A percentile compares a stretch with the other conserved stretches of the same genome.
These are phyloP conservation scores for Andrena trimmerana DNA, from an alignment of 2,888 invertebrate genomes.

Conservation along the genomic window DNA sequence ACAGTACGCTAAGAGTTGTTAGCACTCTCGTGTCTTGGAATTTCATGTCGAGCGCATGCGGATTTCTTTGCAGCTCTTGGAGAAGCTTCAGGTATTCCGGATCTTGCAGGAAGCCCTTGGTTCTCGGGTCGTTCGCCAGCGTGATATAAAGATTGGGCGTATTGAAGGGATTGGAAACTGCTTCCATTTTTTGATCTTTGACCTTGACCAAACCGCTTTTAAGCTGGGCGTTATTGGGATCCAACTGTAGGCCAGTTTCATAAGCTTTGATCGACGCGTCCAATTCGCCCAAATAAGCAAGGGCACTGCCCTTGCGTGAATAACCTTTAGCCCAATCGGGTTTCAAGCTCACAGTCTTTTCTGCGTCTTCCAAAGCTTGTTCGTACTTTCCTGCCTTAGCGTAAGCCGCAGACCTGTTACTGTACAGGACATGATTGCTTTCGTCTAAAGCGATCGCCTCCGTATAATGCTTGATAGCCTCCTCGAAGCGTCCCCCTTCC, in stretches of 20 bases:
- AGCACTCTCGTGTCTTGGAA: conserved; percentile 89
- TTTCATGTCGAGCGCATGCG: conserved; percentile 86
- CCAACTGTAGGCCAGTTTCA: conserved; percentile 90
- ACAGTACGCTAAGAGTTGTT: conserved; percentile 89
- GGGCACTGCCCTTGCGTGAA: conserved; percentile 94
- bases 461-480: conserved; percentile 92
- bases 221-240: conserved; percentile 91
- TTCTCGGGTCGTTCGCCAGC: conserved; percentile 89
- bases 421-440: conserved; percentile 94
- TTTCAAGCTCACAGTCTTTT: conserved; percentile 92
- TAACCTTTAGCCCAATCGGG: conserved; percentile 96
- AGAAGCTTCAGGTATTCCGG: conserved; percentile 90
- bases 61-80: conserved; percentile 89
- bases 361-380: conserved; percentile 93
- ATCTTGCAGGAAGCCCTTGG: conserved; percentile 90
- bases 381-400: conserved; percentile 92
- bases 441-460: conserved; percentile 93
- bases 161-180: conserved; percentile 86
- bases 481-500: conserved; percentile 91
- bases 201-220: conserved; percentile 90
- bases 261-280: conserved; percentile 93
- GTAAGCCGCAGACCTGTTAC: conserved; percentile 96
- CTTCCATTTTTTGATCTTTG: conserved; percentile 79
- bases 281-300: conserved; percentile 90
- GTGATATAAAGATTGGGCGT: conserved; percentile 87